phyloP scores from a whole-genome alignment of 2,797 vertebrate species.

The Artibeus jamaicensis region DNA sequence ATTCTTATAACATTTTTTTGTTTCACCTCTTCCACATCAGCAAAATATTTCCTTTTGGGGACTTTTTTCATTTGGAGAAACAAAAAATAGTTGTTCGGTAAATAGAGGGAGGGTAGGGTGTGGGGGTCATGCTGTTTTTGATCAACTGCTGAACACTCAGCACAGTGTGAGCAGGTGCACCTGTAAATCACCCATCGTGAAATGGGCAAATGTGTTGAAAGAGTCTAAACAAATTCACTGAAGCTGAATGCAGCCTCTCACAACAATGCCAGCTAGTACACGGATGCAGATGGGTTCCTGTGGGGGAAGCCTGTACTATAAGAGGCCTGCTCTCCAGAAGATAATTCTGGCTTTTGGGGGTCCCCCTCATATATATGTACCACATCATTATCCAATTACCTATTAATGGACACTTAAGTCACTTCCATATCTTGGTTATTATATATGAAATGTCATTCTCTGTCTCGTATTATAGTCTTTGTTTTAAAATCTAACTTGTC shows the following conservation, averaged over 20 bases:
- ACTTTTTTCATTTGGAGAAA: background rate
- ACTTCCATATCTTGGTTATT: background rate
- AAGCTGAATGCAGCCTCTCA: background rate
- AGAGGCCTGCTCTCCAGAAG: background rate
- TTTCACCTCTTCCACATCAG: background rate
- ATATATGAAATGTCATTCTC: background rate
- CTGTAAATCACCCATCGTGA: background rate
- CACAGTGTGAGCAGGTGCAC: too few relatives aligned
- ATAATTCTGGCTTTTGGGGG: background rate
- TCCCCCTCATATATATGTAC: background rate
- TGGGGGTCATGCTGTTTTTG: too few relatives aligned
- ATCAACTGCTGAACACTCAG: background rate
- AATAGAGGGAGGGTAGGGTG: background rate
- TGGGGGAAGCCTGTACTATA: background rate
- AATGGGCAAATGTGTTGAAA: too few relatives aligned
- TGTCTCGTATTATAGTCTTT: background rate
- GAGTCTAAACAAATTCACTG: background rate
- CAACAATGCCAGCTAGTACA: background rate
- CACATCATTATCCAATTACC: background rate
- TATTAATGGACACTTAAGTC: background rate
- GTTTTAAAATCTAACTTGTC: background rate
- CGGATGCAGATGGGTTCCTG: background rate
- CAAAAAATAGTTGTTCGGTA: background rate
- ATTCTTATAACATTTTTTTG: background rate
- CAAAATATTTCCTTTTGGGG: background rate